Conservation (phyloP, 2,797 vertebrate genomes). For the Acestrorhynchus altus region DNA sequence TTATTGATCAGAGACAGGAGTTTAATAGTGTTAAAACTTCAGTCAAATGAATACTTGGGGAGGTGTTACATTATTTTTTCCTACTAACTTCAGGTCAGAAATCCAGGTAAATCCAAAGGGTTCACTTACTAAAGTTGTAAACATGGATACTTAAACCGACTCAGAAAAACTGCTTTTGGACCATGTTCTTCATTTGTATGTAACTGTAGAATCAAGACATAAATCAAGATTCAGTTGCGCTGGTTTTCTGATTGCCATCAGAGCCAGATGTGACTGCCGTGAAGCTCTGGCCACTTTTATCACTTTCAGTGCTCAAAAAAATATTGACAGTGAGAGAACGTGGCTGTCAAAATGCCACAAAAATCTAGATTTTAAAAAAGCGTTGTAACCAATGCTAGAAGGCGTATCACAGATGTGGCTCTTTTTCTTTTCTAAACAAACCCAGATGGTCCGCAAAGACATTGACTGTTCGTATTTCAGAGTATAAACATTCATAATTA, state of each 20-base stretch:
- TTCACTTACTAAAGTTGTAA: not conserved
- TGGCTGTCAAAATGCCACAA: constrained; percentile 17
- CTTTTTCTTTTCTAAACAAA: not conserved
- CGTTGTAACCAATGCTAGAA: not conserved
- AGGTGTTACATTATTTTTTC: too few species aligned
- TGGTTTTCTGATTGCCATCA: constrained; percentile 26
- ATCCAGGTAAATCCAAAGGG: too few species aligned
- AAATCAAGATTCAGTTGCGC: constrained; percentile 8
- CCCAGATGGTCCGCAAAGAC: not conserved
- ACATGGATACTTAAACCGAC: not conserved
- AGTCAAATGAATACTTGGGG: too few species aligned
- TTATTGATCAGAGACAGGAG: too few species aligned
- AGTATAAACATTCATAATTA: not conserved
- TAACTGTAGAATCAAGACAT: not conserved
- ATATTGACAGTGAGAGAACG: constrained; percentile 39
- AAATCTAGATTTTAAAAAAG: not conserved
- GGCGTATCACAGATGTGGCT: not conserved
- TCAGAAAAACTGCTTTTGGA: not conserved
- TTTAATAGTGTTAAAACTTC: too few species aligned
- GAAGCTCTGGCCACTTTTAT: constrained; percentile 29
- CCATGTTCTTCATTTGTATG: not conserved
- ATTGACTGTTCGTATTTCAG: not conserved
- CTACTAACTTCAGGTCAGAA: too few species aligned
- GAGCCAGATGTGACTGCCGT: constrained; percentile 14
- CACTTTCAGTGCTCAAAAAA: constrained; percentile 29